phyloP scores from a whole-genome alignment of 2,797 vertebrate genomes.

The Dryobates pubescens region DNA sequence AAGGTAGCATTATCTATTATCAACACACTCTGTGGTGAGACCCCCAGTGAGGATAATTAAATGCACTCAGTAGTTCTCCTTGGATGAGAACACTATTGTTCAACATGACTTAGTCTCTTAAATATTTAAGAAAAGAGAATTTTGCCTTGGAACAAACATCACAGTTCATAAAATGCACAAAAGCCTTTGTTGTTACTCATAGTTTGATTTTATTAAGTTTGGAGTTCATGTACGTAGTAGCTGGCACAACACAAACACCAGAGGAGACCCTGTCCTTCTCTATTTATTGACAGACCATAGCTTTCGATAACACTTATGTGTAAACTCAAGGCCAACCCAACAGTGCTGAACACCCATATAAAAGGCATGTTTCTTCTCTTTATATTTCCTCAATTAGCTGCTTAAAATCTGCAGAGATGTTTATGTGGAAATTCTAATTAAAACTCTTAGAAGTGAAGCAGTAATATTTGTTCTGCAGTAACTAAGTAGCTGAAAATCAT shows the following conservation, averaged over 20 bases:
- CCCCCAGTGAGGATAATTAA: conserved; percentile 38
- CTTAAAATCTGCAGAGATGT: background rate
- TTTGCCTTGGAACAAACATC: background rate
- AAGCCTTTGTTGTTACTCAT: background rate
- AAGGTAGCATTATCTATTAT: conserved; percentile 36
- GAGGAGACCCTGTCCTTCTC: background rate
- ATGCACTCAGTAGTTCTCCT: conserved; percentile 13
- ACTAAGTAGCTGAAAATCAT: background rate
- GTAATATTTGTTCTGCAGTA: background rate
- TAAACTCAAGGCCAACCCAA: background rate
- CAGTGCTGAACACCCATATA: background rate
- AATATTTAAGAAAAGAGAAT: background rate
- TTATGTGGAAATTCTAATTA: background rate
- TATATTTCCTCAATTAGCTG: background rate
- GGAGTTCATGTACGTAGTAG: background rate
- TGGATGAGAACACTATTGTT: conserved; percentile 6
- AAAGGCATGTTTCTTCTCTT: background rate
- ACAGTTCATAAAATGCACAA: background rate
- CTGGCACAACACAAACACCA: background rate
- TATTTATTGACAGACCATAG: background rate
- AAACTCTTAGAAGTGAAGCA: background rate
- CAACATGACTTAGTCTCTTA: background rate
- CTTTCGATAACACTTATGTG: background rate
- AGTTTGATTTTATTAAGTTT: background rate
- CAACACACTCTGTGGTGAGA: conserved; percentile 15